Base-by-base conservation (phyloP, 2,888 invertebrate genomes). In the Parnassius orleans region DNA sequence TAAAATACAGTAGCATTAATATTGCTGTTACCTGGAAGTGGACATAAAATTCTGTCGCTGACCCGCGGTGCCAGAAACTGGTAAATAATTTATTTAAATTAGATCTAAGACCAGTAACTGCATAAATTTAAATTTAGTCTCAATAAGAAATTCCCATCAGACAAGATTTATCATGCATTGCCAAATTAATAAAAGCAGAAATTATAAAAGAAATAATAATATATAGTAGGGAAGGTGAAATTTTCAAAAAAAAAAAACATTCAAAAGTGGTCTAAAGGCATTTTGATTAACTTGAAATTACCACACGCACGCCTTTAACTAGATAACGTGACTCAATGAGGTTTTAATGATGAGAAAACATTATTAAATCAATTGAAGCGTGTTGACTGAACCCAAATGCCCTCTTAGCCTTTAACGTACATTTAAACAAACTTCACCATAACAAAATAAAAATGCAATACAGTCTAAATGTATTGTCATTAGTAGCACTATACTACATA, bases 71-170 rank as follows among this genome's bases (percentile, higher is more conserved):
- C 48, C n/a, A 53, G 57, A 57, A 41, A 42, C 57, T 57, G 43
- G 53, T 53, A 62, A 57, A 57, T 57, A 44, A 56, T 52, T 61
- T 61, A 62, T 61, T 61, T 11, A 61, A 62, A 62, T 62, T 42
- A 57, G 57, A 57, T 43, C 47, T 57, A 53, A n/a, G 43, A 57
- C 53, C 48, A 48, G 48, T 43, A 57, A 41, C 12, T 47, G 15
- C 51, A 41, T 2, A 48, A 53, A 41, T 14, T 56, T 56, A 47
- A 56, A 56, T 56, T 57, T 12, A 42, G 14, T 15, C 10, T 14
- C 43, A 41, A 43, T 41, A 41, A 19, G 12, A 33, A 47, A 15
- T 11, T 10, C 2, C 43, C 11, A 43, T 11, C 2, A 11, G 43
- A 43, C 9, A 33, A 33, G 33, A 33, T 33, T 33, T 33, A 7